phyloP scores from a whole-genome alignment of 1,140 invertebrate species.

The Acromyrmex heyeri region DNA sequence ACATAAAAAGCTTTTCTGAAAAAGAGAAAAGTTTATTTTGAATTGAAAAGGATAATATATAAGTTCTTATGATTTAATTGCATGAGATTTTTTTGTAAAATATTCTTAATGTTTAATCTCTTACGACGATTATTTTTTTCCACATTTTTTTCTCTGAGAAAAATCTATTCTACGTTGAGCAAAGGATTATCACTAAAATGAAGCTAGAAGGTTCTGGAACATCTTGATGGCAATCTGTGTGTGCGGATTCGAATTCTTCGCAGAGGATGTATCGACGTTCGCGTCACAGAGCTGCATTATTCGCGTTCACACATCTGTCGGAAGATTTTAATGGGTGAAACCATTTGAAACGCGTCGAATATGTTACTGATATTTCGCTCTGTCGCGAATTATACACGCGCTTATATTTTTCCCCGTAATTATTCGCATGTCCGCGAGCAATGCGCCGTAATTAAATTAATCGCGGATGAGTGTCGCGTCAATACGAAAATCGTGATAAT shows the following conservation, averaged over 20 bases:
- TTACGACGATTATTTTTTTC: background rate
- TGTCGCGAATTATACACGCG: background rate
- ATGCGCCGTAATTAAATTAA: slow-evolving; percentile 53
- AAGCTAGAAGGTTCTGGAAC: slow-evolving; percentile 8
- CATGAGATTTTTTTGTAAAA: background rate
- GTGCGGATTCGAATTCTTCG: background rate
- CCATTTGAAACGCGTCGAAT: slow-evolving; percentile 46
- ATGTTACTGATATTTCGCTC: slow-evolving; percentile 65
- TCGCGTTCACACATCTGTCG: slow-evolving; percentile 24
- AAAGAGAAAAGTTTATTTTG: background rate
- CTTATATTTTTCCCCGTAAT: slow-evolving; percentile 49
- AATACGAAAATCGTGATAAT: slow-evolving; percentile 36
- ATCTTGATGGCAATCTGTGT: background rate
- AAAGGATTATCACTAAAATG: slow-evolving; percentile 34
- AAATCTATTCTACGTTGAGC: slow-evolving; percentile 14
- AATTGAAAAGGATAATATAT: background rate
- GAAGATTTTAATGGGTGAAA: slow-evolving; percentile 48
- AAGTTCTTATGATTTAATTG: background rate
- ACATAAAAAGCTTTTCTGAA: background rate
- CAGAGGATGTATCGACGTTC: slow-evolving; percentile 13
- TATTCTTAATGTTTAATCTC: background rate
- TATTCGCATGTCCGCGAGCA: slow-evolving; percentile 30
- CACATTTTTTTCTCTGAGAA: background rate
- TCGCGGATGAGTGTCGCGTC: background rate
- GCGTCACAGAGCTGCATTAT: slow-evolving; percentile 49